Evolutionary conservation across 2,888 invertebrate species (phyloP).

Genomic region (Rhyacophila evoluta): DNA sequence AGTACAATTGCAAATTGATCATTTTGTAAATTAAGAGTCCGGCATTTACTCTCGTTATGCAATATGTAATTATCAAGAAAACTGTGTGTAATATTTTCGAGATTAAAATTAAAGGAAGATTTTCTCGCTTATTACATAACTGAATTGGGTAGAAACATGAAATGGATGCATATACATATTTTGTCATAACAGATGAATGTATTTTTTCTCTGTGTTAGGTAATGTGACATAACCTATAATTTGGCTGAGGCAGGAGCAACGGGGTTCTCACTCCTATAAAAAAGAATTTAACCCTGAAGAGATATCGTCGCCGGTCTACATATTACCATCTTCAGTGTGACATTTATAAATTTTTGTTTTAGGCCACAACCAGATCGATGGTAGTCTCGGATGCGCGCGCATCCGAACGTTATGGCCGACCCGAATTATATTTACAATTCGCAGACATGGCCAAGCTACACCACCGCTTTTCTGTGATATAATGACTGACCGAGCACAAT

Average conservation of each 20-base stretch:
- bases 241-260: not conserved
- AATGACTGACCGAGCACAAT: not conserved
- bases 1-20: too few species aligned
- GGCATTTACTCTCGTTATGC: too few species aligned
- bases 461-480: slow-evolving; percentile 19
- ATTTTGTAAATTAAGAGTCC: too few species aligned
- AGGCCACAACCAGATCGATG: slow-evolving; percentile 29
- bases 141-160: not conserved
- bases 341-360: slow-evolving; percentile 19
- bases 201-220: not conserved
- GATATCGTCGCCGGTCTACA: not conserved
- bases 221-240: not conserved
- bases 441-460: not conserved
- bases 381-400: slow-evolving; percentile 23
- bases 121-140: not conserved
- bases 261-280: not conserved
- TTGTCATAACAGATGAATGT: not conserved
- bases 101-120: too few species aligned
- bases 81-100: too few species aligned
- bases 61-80: not conserved
- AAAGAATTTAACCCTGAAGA: not conserved
- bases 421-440: slow-evolving; percentile 5
- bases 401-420: not conserved
- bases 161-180: not conserved
- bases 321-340: not conserved